phyloP scores from a whole-genome alignment of 1,140 invertebrate species.

The Uloborus diversus region DNA sequence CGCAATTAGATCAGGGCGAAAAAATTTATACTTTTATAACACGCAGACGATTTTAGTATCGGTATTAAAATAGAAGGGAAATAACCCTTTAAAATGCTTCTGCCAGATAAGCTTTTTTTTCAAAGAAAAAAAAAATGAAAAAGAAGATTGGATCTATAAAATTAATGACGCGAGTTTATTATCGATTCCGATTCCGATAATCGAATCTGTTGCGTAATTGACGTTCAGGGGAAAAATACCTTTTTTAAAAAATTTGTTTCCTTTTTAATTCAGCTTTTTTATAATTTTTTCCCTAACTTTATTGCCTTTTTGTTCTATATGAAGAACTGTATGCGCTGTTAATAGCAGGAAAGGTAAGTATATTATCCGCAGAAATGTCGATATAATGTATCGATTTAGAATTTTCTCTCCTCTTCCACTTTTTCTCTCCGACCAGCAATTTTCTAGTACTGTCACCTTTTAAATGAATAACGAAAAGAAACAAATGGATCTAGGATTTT shows the following conservation, averaged over 20 bases:
- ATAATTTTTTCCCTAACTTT: neutral
- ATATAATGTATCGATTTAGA: neutral
- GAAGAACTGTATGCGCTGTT: neutral
- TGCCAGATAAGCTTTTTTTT: too few species aligned
- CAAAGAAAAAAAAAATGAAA: neutral
- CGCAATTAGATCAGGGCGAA: too few species aligned
- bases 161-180: constrained; percentile 43
- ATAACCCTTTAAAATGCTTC: too few species aligned
- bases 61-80: too few species aligned
- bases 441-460: neutral
- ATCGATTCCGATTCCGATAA: constrained; percentile 27
- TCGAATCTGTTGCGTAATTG: constrained; percentile 23
- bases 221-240: neutral
- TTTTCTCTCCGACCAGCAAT: neutral
- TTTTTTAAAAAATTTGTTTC: neutral
- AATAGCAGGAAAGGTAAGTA: neutral
- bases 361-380: neutral
- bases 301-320: neutral
- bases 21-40: too few species aligned
- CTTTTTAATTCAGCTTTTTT: neutral
- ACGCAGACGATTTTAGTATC: too few species aligned
- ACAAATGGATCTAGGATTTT: neutral
- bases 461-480: constrained; percentile 1
- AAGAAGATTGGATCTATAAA: constrained; percentile 14
- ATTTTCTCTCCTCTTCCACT: neutral